These are phyloP conservation scores for Drosophila punjabiensis DNA, from an alignment of 1,140 invertebrate species.

Conservation along the genomic window DNA sequence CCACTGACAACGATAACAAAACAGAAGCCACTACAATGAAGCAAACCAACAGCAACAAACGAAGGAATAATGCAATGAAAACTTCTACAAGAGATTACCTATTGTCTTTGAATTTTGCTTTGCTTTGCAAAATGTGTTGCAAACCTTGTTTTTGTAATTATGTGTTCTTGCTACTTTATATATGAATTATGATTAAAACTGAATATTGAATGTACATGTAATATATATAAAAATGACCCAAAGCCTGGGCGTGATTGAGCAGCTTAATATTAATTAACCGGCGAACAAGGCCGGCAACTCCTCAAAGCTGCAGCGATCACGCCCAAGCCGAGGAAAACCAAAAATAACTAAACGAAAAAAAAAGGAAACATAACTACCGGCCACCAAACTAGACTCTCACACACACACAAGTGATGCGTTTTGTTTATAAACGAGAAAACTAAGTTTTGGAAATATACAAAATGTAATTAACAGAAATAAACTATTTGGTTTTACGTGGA, in stretches of 20 bases:
- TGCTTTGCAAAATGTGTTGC: slow-evolving; percentile 61
- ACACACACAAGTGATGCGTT: slow-evolving; percentile 44
- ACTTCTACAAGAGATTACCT: slow-evolving; percentile 24
- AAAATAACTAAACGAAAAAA: slow-evolving; percentile 45
- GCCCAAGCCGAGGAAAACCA: slow-evolving; percentile 39
- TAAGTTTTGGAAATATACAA: slow-evolving; percentile 59
- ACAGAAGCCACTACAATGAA: slow-evolving; percentile 40
- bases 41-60: slow-evolving; percentile 21
- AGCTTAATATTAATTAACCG: slow-evolving; percentile 55
- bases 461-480: slow-evolving; percentile 30
- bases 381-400: slow-evolving; percentile 16
- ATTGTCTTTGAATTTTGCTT: slow-evolving; percentile 61
- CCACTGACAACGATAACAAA: slow-evolving; percentile 49
- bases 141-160: slow-evolving; percentile 54
- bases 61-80: slow-evolving; percentile 41
- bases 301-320: slow-evolving; percentile 62
- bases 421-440: slow-evolving; percentile 51
- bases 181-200: slow-evolving; percentile 63
- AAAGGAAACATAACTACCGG: slow-evolving; percentile 16
- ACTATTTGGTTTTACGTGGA: slow-evolving; percentile 30
- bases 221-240: slow-evolving; percentile 36
- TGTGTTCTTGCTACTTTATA: slow-evolving; percentile 76
- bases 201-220: slow-evolving; percentile 66
- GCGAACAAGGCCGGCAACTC: slow-evolving; percentile 28
- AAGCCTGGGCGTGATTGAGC: slow-evolving; percentile 31